Percentiles rank a stretch among this genome's conserved stretches.
Evolutionary conservation across 2,113 vertebrate species (phyloP).

Genomic region (Puntigrus tetrazona): DNA sequence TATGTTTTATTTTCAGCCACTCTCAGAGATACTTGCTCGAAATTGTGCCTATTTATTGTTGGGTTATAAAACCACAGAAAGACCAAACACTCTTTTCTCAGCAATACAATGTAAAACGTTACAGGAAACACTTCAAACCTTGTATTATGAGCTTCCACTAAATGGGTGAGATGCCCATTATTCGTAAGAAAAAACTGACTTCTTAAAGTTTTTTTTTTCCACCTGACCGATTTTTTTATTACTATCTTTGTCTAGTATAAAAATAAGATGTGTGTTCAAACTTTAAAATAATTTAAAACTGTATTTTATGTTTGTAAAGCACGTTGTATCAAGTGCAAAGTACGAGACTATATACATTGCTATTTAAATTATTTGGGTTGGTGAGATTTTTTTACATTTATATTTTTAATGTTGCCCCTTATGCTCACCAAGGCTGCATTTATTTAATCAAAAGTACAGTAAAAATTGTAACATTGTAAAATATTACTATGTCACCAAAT

Average conservation of each 20-base stretch:
- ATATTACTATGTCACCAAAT: no score
- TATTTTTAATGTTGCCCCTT: no score
- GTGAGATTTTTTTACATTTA: no score
- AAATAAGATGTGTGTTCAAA: background rate
- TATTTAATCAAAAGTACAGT: no score
- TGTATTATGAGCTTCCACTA: background rate
- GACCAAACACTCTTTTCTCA: background rate
- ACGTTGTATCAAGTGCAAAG: background rate
- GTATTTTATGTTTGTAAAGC: background rate
- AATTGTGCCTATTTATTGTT: background rate
- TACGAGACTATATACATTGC: background rate
- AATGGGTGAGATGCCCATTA: background rate
- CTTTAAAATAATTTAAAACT: background rate
- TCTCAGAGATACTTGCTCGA: slow-evolving; percentile 6
- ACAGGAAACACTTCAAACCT: background rate
- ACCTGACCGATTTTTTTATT: background rate
- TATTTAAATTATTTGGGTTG: background rate
- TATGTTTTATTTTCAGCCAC: background rate
- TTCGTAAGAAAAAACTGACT: background rate
- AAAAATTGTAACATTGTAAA: no score
- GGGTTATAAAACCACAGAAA: background rate
- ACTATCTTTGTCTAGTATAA: background rate
- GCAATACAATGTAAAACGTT: background rate
- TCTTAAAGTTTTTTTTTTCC: background rate
- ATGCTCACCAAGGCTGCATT: background rate